Evolutionary conservation across 1,140 invertebrate genomes (phyloP), one percentile per base, ranked within the genome.

Genomic region (Lethrus apterus): DNA sequence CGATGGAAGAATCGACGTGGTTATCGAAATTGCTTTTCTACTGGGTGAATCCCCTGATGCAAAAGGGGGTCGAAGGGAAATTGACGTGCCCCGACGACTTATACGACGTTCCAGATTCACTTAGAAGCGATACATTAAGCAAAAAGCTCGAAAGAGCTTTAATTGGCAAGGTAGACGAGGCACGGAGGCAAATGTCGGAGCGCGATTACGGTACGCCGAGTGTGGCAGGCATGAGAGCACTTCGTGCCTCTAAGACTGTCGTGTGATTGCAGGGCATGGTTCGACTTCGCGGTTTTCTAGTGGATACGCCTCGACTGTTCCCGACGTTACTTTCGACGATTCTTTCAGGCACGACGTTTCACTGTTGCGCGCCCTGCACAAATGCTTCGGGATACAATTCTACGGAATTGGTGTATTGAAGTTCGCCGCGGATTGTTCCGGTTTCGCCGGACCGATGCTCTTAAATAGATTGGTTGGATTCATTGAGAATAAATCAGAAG

Each of bases 401-500:
- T 93, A 93, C 60, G 73, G 77, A 11, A 80, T 97, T 60, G 95
- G 93, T 19, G 63, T 95, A 47, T 63, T 97, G 2, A 91, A 93
- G 67, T 73, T 99, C 18, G 59, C 88, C 2, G 79, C 84, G 2
- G 94, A 98, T 67, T 73, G 76, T 48, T 73, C 83, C 23, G 82
- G 81, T 11, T 98, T 98, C 75, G 80, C 83, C 34, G 88, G 87
- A 1, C 95, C 95, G 0, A 68, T 99, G 26, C 69, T 99, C 10
- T 70, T 99, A 0, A 90, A 89, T 67, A 75, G 73, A 59, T 69
- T 97, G 3, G 80, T 97, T 4, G 71, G 68, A 13, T 93, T 85
- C 65, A 81, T 95, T 41, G 85, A 93, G 66, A 77, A 84, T 57
- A 77, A 77, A 48, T 63, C 73, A 33, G 77, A 84, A 54, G 72